These are phyloP conservation scores for Spilosoma lubricipeda DNA, from an alignment of 2,888 invertebrate genomes.

Conservation along the genomic window DNA sequence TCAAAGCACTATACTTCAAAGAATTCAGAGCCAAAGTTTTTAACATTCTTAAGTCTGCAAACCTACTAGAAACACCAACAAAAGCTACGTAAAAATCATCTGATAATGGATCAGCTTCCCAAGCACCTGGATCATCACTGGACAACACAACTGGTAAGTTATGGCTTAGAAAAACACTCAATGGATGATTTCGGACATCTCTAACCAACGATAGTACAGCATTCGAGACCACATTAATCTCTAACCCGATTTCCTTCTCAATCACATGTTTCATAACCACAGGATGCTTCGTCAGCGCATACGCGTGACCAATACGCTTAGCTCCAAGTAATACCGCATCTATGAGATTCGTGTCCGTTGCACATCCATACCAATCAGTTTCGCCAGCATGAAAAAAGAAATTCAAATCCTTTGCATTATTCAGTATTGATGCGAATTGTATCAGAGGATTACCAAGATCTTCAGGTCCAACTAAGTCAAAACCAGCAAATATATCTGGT, in stretches of 20 bases:
- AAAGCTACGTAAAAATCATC: slow-evolving; percentile 92
- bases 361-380: slow-evolving; percentile 90
- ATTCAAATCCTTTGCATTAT: slow-evolving; percentile 81
- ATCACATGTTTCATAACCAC: slow-evolving; percentile 86
- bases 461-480: slow-evolving; percentile 94
- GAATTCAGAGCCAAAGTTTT: slow-evolving; percentile 93
- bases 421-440: slow-evolving; percentile 85
- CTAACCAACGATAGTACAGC: slow-evolving; percentile 89
- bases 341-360: slow-evolving; percentile 90
- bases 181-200: slow-evolving; percentile 92
- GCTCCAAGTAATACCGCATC: slow-evolving; percentile 91
- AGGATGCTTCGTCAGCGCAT: slow-evolving; percentile 91
- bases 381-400: slow-evolving; percentile 94
- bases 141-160: slow-evolving; percentile 91
- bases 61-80: slow-evolving; percentile 90
- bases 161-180: slow-evolving; percentile 87
- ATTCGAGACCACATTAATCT: slow-evolving; percentile 93
- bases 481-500: slow-evolving; percentile 91
- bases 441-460: slow-evolving; percentile 88
- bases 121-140: slow-evolving; percentile 92
- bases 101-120: slow-evolving; percentile 90
- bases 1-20: slow-evolving; percentile 87
- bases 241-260: slow-evolving; percentile 88
- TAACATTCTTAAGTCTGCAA: slow-evolving; percentile 89
- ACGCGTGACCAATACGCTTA: slow-evolving; percentile 92